phyloP scores from a whole-genome alignment of 2,113 vertebrate species.

The Heptranchias perlo region DNA sequence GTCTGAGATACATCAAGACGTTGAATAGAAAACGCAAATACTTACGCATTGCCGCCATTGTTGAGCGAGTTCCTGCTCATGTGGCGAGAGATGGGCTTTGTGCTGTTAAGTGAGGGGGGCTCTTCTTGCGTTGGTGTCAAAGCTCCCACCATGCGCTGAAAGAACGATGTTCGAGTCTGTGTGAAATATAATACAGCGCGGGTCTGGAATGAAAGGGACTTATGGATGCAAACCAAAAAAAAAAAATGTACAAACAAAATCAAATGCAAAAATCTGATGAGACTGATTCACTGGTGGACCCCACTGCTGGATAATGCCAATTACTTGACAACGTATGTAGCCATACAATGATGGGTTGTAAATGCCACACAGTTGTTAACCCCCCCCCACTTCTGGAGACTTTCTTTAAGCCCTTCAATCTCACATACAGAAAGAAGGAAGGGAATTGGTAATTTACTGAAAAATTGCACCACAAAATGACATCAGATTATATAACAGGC shows the following conservation, averaged over 20 bases:
- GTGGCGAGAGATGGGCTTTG: slow-evolving; percentile 65
- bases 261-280: not conserved
- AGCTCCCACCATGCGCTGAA: slow-evolving; percentile 52
- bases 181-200: slow-evolving; percentile 13
- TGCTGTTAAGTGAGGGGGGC: slow-evolving; percentile 59
- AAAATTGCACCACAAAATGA: not conserved
- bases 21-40: slow-evolving; percentile 40
- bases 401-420: not conserved
- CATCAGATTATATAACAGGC: not conserved
- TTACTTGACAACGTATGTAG: not conserved
- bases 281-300: not conserved
- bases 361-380: not conserved
- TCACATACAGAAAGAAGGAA: not conserved
- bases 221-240: slow-evolving; percentile 32
- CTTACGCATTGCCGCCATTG: slow-evolving; percentile 82
- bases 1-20: not conserved
- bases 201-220: slow-evolving; percentile 34
- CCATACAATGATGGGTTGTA: not conserved
- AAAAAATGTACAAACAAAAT: slow-evolving; percentile 8
- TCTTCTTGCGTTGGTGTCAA: slow-evolving; percentile 67
- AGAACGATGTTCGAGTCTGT: slow-evolving; percentile 37
- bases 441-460: not conserved
- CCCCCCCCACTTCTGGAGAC: not conserved
- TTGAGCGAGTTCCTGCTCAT: slow-evolving; percentile 76
- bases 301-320: not conserved